phyloP scores from a whole-genome alignment of 2,888 invertebrate species.

The Andrena praecox region DNA sequence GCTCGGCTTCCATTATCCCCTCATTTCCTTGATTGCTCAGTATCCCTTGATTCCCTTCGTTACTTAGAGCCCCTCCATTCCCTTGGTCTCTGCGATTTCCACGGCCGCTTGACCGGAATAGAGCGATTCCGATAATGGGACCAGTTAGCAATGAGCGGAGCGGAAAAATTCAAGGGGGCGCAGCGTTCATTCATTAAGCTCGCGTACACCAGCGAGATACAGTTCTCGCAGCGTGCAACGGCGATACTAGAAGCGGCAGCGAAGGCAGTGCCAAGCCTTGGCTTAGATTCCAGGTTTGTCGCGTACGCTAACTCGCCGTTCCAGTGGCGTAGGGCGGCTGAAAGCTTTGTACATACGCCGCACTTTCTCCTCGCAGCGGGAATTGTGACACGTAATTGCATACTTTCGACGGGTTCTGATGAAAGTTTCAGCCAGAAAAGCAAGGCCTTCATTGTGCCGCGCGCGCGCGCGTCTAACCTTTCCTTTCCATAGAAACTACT shows the following conservation, averaged over 20 bases:
- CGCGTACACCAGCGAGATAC: constrained; percentile 14
- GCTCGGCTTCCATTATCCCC: background rate
- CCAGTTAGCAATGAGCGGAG: background rate
- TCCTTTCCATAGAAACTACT: background rate
- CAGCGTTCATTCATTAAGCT: constrained; percentile 55
- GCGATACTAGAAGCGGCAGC: constrained; percentile 39
- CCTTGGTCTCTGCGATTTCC: too few relatives aligned
- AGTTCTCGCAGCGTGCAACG: background rate
- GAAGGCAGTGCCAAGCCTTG: constrained; percentile 72
- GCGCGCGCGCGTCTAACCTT: background rate
- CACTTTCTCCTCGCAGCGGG: constrained; percentile 51
- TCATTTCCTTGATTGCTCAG: background rate
- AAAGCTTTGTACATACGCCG: constrained; percentile 24
- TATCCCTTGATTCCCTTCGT: background rate
- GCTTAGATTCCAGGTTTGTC: constrained; percentile 78
- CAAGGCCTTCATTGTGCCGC: background rate
- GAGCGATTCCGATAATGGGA: background rate
- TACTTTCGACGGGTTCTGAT: constrained; percentile 48
- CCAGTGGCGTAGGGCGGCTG: constrained; percentile 56
- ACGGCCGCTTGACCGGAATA: too few relatives aligned
- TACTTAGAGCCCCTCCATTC: too few relatives aligned
- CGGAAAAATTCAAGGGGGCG: constrained; percentile 16
- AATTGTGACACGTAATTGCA: constrained; percentile 56
- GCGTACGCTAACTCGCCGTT: constrained; percentile 57
- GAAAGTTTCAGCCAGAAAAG: constrained; percentile 50